Base-by-base conservation (phyloP, 2,888 invertebrate species). In the Hymenopus coronatus region DNA sequence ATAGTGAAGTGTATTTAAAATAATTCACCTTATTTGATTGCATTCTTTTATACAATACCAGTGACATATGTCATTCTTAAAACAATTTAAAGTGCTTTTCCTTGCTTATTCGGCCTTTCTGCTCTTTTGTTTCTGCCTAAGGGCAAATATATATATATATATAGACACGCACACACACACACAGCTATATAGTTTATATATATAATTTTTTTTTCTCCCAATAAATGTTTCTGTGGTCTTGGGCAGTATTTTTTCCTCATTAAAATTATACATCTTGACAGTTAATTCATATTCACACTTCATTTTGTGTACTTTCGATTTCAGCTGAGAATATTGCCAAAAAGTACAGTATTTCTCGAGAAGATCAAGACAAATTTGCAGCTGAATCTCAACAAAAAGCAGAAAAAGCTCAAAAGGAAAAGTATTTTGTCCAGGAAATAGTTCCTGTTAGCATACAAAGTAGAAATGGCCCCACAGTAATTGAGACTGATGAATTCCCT, bases 321-420 rank as follows among this genome's bases (percentile, higher is more conserved):
- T 82, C 92, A 96, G 97, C 97, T 90, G 97, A 98, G 93, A 96
- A 97, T 93, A 93, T 98, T 83, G 97, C 96, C 0, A 95, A 95
- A 91, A 93, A 95, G 90, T 97, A 95, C 92, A 93, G 93, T 25
- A 94, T 98, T 83, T 94, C 94, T 20, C 94, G 97, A 90, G 94
- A 94, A 92, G 95, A 95, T 15, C 97, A 98, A 93, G 98, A 98
- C 92, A 92, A 93, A 40, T 96, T 94, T 93, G 96, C 97, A 0
- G 93, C 94, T 0, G 92, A 93, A 87, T 97, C 97, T 3, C 97
- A 98, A 92, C 93, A 94, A 85, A 95, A 95, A 92, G 94, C 95
- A 81, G 95, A 95, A 91, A 92, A 91, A 25, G 96, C 97, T 0
- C 95, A 95, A 91, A 93, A 94, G 87, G 94, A 93, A 90, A 96